Conservation (phyloP, 2,888 invertebrate genomes). For the Argyresthia goedartella region DNA sequence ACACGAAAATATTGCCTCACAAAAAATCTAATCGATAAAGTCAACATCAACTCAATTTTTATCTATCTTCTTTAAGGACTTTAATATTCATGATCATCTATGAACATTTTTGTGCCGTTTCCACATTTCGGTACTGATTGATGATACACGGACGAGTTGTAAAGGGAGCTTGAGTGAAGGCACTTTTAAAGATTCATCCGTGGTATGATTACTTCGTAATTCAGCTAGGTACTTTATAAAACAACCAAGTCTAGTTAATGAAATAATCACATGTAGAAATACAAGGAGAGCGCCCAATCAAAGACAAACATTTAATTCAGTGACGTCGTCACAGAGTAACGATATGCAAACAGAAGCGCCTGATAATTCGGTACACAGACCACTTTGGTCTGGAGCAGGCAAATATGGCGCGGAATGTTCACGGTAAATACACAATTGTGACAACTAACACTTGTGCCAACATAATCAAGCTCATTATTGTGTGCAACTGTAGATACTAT, state of each 20-base stretch:
- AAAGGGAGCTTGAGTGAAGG: too few species aligned
- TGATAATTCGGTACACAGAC: constrained; percentile 21
- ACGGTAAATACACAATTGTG: not conserved
- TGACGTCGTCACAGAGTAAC: constrained; percentile 26
- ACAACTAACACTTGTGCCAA: constrained; percentile 39
- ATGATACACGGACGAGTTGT: too few species aligned
- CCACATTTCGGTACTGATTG: too few species aligned
- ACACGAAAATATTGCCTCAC: too few species aligned
- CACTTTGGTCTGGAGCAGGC: constrained; percentile 15
- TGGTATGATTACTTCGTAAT: constrained; percentile 17
- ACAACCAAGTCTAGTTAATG: not conserved
- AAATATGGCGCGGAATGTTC: constrained; percentile 8
- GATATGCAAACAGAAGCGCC: constrained; percentile 31
- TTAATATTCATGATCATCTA: too few species aligned
- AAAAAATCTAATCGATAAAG: too few species aligned
- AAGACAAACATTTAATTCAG: constrained; percentile 2
- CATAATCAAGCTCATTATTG: constrained; percentile 43
- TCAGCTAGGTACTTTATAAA: not conserved
- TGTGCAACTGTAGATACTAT: not conserved
- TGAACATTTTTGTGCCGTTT: too few species aligned
- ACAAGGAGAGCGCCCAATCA: not conserved
- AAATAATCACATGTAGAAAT: not conserved
- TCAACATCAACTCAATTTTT: too few species aligned
- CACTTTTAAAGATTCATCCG: too few species aligned
- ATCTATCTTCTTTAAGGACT: too few species aligned